A percentile compares a stretch with the other conserved stretches of the same genome.
These are phyloP conservation scores for Dasyprocta punctata DNA, from an alignment of 2,113 vertebrate species.

Conservation along the genomic window DNA sequence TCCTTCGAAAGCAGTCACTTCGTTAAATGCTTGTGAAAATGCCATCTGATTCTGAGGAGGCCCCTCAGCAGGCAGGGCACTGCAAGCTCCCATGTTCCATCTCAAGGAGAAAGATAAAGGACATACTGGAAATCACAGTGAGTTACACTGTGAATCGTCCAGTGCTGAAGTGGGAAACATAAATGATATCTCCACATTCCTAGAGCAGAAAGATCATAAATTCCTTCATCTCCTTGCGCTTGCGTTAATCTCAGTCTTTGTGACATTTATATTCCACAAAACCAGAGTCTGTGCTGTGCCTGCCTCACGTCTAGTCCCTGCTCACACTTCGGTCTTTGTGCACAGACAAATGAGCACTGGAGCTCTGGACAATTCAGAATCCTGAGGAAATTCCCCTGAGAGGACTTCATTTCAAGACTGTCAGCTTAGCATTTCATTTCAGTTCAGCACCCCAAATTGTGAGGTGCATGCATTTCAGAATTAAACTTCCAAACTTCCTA, in stretches of 20 bases:
- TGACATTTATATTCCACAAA: neutral
- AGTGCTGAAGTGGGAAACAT: neutral
- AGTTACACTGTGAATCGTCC: neutral
- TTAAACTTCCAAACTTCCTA: slow-evolving; percentile 5
- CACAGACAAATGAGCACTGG: neutral
- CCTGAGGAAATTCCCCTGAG: neutral
- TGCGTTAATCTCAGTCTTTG: neutral
- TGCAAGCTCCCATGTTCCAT: neutral
- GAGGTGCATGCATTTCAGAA: neutral
- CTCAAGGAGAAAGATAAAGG: slow-evolving; percentile 42
- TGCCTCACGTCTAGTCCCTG: neutral
- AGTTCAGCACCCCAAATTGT: neutral
- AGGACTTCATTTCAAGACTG: neutral
- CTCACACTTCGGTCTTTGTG: neutral
- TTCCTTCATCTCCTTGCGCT: neutral
- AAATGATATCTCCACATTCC: neutral
- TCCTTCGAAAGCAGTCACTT: neutral
- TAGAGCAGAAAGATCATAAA: neutral
- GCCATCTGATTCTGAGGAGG: neutral
- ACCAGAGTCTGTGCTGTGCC: neutral
- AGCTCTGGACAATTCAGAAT: neutral
- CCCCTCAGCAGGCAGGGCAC: neutral
- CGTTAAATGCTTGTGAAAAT: neutral
- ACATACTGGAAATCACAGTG: neutral
- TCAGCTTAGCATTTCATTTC: neutral